Evolutionary conservation across 2,888 invertebrate genomes (phyloP).

Genomic region (Hemaris fuciformis): DNA sequence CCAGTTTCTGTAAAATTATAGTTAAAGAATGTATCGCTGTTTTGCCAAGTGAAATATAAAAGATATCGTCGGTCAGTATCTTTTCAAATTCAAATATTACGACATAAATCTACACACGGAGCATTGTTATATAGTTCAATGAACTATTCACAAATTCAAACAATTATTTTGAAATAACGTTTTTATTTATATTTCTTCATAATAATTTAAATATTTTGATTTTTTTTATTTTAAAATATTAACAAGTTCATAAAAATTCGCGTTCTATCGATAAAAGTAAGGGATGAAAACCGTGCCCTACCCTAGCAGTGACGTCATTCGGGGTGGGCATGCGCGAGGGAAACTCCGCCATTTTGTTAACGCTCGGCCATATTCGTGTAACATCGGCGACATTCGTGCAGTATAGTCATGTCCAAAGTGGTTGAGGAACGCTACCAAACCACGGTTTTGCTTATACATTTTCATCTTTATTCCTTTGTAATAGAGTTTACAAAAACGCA

Average conservation of each 20-base stretch:
- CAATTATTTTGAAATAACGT: too few relatives aligned
- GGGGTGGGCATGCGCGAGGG: conserved; percentile 66
- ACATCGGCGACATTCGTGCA: conserved; percentile 39
- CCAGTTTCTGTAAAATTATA: too few relatives aligned
- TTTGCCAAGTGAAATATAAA: too few relatives aligned
- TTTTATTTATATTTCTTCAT: neutral
- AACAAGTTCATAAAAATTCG: too few relatives aligned
- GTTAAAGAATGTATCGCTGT: too few relatives aligned
- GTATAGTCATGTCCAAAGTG: conserved; percentile 30
- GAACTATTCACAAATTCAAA: neutral
- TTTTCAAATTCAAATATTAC: neutral
- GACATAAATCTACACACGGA: too few relatives aligned
- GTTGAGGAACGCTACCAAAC: conserved; percentile 6
- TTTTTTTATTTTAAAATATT: neutral
- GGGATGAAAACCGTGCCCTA: conserved; percentile 46
- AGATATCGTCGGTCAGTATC: too few relatives aligned
- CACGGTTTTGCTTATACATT: neutral
- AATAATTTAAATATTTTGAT: neutral
- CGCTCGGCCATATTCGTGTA: conserved; percentile 41
- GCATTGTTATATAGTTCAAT: neutral
- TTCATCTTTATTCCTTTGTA: conserved; percentile 16
- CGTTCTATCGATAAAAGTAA: conserved; percentile 32
- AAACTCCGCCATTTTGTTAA: conserved; percentile 52
- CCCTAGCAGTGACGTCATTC: conserved; percentile 55
- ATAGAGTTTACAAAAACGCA: neutral